These are phyloP conservation scores for Drosophila ficusphila DNA, from an alignment of 1,140 invertebrate species.

Conservation along the genomic window DNA sequence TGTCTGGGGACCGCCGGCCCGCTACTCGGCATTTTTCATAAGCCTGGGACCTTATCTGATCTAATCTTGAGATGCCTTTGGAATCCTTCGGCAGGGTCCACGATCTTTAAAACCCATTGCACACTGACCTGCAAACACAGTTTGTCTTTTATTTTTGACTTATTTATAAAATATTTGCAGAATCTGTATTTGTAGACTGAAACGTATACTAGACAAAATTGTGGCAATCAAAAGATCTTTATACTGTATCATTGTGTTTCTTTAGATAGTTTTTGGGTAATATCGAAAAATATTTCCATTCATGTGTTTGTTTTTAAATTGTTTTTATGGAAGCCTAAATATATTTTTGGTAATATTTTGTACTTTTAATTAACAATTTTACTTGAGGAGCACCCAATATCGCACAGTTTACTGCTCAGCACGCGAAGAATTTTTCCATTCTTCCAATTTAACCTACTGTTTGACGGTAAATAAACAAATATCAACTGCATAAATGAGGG, in stretches of 20 bases:
- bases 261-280: too few species aligned
- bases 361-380: too few species aligned
- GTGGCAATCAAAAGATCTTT: too few species aligned
- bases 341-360: too few species aligned
- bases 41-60: slow-evolving; percentile 41
- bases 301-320: too few species aligned
- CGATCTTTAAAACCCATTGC: slow-evolving; percentile 37
- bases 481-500: slow-evolving; percentile 63
- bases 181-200: too few species aligned
- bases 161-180: too few species aligned
- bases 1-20: not conserved
- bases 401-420: not conserved
- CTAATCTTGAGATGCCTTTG: slow-evolving; percentile 36
- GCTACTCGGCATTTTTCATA: not conserved
- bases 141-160: not conserved
- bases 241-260: too few species aligned
- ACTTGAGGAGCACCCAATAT: not conserved
- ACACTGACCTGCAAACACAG: slow-evolving; percentile 60
- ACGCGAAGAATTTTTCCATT: slow-evolving; percentile 2
- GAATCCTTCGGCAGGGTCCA: slow-evolving; percentile 53
- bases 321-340: too few species aligned
- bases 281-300: too few species aligned
- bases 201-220: too few species aligned
- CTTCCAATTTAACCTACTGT: slow-evolving; percentile 4
- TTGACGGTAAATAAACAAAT: slow-evolving; percentile 40